phyloP scores from a whole-genome alignment of 2,113 vertebrate genomes.

The Cathartes aura region DNA sequence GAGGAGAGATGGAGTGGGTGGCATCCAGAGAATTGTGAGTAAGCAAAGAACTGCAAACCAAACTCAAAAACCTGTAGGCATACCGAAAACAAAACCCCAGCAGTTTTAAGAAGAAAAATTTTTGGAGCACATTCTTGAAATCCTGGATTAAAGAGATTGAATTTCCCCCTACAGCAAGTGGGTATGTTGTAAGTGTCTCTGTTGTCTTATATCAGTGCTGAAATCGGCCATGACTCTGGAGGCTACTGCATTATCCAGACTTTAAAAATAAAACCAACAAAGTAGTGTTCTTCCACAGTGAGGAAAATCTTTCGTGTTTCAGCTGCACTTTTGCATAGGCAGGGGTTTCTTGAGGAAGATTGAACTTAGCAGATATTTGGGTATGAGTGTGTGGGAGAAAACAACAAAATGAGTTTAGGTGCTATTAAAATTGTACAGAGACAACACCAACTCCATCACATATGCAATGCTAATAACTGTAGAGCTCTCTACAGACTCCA shows the following conservation, averaged over 20 bases:
- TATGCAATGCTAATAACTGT: accelerated
- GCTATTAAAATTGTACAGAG: not conserved
- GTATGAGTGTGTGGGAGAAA: not conserved
- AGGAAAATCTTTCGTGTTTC: not conserved
- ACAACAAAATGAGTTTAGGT: not conserved
- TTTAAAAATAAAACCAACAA: not conserved
- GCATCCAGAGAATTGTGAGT: not conserved
- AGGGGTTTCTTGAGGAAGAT: not conserved
- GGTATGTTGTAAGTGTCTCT: not conserved
- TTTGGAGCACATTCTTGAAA: not conserved
- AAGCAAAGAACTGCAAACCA: not conserved
- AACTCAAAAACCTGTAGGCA: not conserved
- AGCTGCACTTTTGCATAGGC: not conserved
- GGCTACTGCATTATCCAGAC: not conserved
- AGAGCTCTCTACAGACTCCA: not conserved
- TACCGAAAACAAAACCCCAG: not conserved
- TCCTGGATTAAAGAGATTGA: not conserved
- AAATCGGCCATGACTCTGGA: not conserved
- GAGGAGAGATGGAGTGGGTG: not conserved
- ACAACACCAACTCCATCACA: not conserved
- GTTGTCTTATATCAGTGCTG: not conserved
- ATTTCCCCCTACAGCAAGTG: not conserved
- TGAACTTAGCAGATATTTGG: not conserved
- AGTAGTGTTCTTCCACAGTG: not conserved
- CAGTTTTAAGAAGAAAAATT: not conserved